Conservation (phyloP, 64 coral and sea anemone genomes). For the Actinia tenebrosa region DNA sequence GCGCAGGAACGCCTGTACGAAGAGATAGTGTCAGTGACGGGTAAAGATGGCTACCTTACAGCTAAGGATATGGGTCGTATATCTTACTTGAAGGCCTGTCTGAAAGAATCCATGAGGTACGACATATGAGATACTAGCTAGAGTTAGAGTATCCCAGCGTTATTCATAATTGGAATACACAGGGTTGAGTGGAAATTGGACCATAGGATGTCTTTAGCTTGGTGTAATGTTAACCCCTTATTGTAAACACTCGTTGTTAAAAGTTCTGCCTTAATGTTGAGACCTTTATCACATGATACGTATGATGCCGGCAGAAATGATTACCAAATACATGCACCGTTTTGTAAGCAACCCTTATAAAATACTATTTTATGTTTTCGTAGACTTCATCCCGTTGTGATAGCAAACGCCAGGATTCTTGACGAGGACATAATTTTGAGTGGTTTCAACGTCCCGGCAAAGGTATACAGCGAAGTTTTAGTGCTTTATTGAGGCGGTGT, state of each 20-base stretch:
- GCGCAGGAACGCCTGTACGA: constrained; percentile 48
- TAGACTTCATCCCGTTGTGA: neutral
- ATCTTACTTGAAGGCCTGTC: constrained; percentile 30
- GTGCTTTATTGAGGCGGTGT: too few species aligned
- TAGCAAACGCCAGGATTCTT: neutral
- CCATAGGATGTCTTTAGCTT: too few species aligned
- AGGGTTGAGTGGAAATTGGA: too few species aligned
- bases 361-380: neutral
- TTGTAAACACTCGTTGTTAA: too few species aligned
- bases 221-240: too few species aligned
- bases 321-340: too few species aligned
- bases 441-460: constrained; percentile 42
- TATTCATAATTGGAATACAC: too few species aligned
- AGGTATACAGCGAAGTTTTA: neutral
- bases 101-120: constrained; percentile 49
- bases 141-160: neutral
- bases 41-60: constrained; percentile 32
- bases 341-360: too few species aligned
- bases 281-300: too few species aligned
- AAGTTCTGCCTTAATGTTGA: too few species aligned
- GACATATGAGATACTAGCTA: neutral
- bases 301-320: too few species aligned
- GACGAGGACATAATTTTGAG: constrained; percentile 35
- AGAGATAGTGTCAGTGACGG: constrained; percentile 33
- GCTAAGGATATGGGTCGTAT: constrained; percentile 21